Percentiles rank a stretch among this genome's conserved stretches.
These are phyloP conservation scores for Araneus ventricosus DNA, from an alignment of 1,140 invertebrate genomes.

Conservation along the genomic window DNA sequence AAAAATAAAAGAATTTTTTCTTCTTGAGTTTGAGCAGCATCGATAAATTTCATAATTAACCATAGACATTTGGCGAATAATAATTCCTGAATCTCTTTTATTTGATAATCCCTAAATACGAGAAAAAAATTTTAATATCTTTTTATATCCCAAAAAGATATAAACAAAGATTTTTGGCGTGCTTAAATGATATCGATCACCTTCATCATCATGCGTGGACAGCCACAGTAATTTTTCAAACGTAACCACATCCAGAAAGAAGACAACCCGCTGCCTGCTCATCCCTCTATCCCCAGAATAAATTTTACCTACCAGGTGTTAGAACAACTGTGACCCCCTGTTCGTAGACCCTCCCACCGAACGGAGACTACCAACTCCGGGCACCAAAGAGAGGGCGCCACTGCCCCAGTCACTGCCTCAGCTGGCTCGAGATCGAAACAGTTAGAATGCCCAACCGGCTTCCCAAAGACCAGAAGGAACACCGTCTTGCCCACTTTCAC, in stretches of 20 bases:
- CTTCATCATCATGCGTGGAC: not conserved
- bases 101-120: too few relatives aligned
- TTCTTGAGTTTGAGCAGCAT: too few relatives aligned
- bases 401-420: not conserved
- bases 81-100: too few relatives aligned
- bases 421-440: conserved; percentile 16
- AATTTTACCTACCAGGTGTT: conserved; percentile 62
- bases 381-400: conserved; percentile 41
- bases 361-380: not conserved
- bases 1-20: too few relatives aligned
- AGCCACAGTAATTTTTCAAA: not conserved
- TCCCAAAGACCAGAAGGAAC: conserved; percentile 12
- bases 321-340: conserved; percentile 57
- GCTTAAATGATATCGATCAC: not conserved
- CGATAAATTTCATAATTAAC: too few relatives aligned
- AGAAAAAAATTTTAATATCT: too few relatives aligned
- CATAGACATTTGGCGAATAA: too few relatives aligned
- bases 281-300: conserved; percentile 8
- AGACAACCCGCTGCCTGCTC: not conserved
- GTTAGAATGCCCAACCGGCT: conserved; percentile 54
- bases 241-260: not conserved
- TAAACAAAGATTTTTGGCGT: too few relatives aligned
- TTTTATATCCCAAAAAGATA: too few relatives aligned
- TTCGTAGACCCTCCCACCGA: conserved; percentile 16
- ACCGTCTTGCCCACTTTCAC: not conserved